These are phyloP conservation scores for Rostratula benghalensis DNA, from an alignment of 2,113 vertebrate species.

Conservation along the genomic window DNA sequence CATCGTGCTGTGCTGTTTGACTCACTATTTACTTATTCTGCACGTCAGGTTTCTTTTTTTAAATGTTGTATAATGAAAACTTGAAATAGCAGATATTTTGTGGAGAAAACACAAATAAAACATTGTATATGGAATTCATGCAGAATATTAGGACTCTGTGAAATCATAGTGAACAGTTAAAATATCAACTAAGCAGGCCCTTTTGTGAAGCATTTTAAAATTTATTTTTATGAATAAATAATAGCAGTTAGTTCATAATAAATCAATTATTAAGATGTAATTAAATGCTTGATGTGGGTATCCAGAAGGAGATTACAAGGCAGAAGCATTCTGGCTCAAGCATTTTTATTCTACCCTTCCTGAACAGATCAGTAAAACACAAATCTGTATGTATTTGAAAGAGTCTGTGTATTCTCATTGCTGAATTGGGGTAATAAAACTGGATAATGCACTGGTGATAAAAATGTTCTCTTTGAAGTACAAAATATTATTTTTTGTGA, in stretches of 20 bases:
- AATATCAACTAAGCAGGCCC: background rate
- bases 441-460: background rate
- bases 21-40: background rate
- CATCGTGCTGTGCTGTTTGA: background rate
- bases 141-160: background rate
- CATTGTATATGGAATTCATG: background rate
- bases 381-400: background rate
- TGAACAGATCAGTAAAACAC: background rate
- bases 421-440: background rate
- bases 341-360: background rate
- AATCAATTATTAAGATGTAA: background rate
- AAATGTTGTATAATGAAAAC: background rate
- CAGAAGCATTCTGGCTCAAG: background rate
- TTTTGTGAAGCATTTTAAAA: background rate
- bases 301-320: background rate
- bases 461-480: background rate
- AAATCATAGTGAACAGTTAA: background rate
- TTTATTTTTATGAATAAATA: background rate
- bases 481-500: background rate
- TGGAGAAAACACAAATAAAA: background rate
- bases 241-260: background rate
- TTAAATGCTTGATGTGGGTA: background rate
- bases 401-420: fast-evolving
- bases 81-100: background rate
- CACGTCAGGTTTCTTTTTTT: background rate